Evolutionary conservation across 2,113 vertebrate species (phyloP), one percentile per base, ranked within the genome.

Genomic region (Eolophus roseicapilla): DNA sequence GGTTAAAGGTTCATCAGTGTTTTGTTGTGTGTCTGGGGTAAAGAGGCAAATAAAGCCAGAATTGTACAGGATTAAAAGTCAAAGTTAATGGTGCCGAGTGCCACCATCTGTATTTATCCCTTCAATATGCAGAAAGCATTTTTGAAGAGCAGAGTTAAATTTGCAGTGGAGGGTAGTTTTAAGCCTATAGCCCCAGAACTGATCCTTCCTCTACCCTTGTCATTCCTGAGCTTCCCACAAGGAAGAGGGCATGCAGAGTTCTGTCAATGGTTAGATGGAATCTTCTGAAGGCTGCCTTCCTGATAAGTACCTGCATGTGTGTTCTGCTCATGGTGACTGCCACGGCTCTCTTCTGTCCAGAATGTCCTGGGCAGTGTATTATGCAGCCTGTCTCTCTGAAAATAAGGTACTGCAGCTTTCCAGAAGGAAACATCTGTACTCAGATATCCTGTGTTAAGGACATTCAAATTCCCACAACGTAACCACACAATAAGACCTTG

Each of bases 251-350:
- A 18, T 10, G 25, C 3, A 11, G 62, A 16, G 21, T 3, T 28
- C 27, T 12, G 17, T 35, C 23, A 3, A 7, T 47, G 73, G 21
- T 47, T 53, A 31, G n/a, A 10, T 11, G 8, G 33, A 29, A 13
- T 1, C 20, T 73, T 19, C 25, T 19, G 49, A 5, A 3, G 6
- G 2, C 43, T 33, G 27, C 33, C 44, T 50, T 29, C 43, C 44
- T 18, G 12, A 13, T 8, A 4, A 10, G 5, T 31, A 31, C 31
- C 37, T 44, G 23, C 7, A 0, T 6, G 2, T 7, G 18, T 31
- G 39, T 25, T 50, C 6, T 4, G 9, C 55, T 14, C 7, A 0
- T 5, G 31, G 29, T 27, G 31, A 15, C 35, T 9, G 33, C 13
- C 67, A 7, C 31, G 15, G 29, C 23, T 18, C 27, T 31, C 17